Evolutionary conservation across 2,888 invertebrate species (phyloP).

Genomic region (Sinohyriopsis cumingii): DNA sequence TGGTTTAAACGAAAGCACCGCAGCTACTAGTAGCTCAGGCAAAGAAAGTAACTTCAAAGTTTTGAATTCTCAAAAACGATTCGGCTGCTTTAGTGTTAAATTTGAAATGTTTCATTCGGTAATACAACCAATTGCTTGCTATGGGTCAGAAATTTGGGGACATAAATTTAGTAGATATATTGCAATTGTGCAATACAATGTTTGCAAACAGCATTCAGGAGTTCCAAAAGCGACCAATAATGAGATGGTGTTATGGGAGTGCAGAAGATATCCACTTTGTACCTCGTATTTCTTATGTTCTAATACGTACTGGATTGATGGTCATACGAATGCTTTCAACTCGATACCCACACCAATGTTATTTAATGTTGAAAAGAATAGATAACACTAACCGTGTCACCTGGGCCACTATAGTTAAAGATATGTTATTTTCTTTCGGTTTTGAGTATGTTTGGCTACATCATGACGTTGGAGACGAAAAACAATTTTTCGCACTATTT

Average conservation of each 20-base stretch:
- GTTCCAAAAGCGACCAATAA: conserved; percentile 3
- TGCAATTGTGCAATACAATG: neutral
- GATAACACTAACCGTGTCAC: conserved; percentile 10
- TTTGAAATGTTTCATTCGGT: conserved; percentile 17
- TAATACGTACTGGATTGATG: conserved; percentile 16
- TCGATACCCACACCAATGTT: conserved; percentile 18
- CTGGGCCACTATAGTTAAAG: conserved; percentile 13
- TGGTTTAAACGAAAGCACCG: conserved; percentile 9
- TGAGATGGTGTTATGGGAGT: conserved; percentile 4
- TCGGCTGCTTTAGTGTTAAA: conserved; percentile 8
- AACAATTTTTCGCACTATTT: conserved; percentile 8
- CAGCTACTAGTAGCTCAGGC: conserved; percentile 10
- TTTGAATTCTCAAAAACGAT: conserved; percentile 2
- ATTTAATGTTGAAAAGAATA: conserved; percentile 6
- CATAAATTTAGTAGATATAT: neutral
- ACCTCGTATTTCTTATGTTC: conserved; percentile 5
- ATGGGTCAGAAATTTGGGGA: conserved; percentile 14
- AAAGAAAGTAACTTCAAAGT: conserved; percentile 5
- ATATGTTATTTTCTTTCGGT: conserved; percentile 9
- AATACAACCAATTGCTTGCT: conserved; percentile 10
- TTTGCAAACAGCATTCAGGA: neutral
- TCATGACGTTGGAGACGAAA: conserved; percentile 7
- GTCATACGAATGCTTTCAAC: conserved; percentile 4
- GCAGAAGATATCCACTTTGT: conserved; percentile 4
- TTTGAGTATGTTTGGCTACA: conserved; percentile 18